phyloP scores from a whole-genome alignment of 2,113 vertebrate species.

The Genyomyrus donnyi region DNA sequence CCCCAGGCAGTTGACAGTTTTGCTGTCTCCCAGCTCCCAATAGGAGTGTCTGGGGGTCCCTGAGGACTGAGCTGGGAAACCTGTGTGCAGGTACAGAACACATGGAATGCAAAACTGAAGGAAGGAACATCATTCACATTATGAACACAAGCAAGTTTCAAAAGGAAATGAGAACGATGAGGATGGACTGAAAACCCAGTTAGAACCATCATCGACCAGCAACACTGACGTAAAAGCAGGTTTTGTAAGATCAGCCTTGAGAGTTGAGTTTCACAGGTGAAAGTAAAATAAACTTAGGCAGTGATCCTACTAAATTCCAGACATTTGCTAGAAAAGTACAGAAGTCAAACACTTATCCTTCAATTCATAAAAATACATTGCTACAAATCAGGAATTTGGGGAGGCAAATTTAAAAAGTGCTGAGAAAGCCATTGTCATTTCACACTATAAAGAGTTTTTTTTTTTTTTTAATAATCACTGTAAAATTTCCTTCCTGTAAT shows the following conservation, averaged over 20 bases:
- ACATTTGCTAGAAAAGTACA: conserved; percentile 1
- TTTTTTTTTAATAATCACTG: not conserved
- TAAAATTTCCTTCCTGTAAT: not conserved
- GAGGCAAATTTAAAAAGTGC: not conserved
- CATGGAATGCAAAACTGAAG: not conserved
- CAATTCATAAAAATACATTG: not conserved
- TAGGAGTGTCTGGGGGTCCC: not conserved
- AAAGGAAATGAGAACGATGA: not conserved
- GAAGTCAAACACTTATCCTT: not conserved
- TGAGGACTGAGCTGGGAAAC: not conserved
- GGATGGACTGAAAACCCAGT: not conserved
- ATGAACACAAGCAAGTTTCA: not conserved
- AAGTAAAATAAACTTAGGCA: not conserved
- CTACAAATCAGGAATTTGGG: conserved; percentile 5
- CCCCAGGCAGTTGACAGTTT: not conserved
- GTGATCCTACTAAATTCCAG: not conserved
- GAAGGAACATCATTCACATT: not conserved
- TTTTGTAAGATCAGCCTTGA: not conserved
- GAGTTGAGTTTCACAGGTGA: not conserved
- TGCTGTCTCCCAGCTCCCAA: not conserved
- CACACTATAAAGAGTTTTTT: not conserved
- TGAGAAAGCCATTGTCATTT: not conserved
- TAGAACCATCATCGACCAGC: not conserved
- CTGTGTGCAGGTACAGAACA: not conserved
- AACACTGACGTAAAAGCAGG: not conserved